Evolutionary conservation across 1,140 invertebrate species (phyloP), one percentile per base, ranked within the genome.

Genomic region (Mactra quadrangularis): DNA sequence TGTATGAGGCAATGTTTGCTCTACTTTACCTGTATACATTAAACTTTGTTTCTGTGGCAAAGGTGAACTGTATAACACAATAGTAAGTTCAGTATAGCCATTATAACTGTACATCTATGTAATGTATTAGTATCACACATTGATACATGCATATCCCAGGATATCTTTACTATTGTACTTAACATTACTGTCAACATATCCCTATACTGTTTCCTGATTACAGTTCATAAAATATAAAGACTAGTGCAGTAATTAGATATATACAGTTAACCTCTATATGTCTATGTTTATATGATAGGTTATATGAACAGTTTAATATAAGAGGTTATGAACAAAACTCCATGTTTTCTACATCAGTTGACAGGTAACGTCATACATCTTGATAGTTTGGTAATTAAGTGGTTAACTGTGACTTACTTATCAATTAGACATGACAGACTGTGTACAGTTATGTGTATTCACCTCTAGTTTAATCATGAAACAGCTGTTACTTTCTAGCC

Each of bases 371-470:
- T 68, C 64, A 68, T 47, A n/a, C 41, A 27, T 50, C 45, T 0
- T 11, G n/a, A 9, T 78, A 1, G 27, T n/a, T n/a, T n/a, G n/a
- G n/a, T 57, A 57, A 64, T 35, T 68, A 57, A 57, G 50, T 59
- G 22, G 55, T 71, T 53, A 60, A 31, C 25, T 33, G 25, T 11
- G 27, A 29, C 70, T 19, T 47, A 38, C 50, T 72, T 72, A 55
- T n/a, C 33, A 22, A n/a, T n/a, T 57, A 47, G 19, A 52, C 52
- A 72, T 72, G 70, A 55, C 50, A 72, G 50, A n/a, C 50, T 13
- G 45, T 29, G 35, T 57, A 72, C 33, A 57, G 31, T 72, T 55
- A 33, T 25, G 31, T 52, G 22, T 6, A 2, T n/a, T n/a, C 29
- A 59, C 31, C 35, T 60, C 47, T 50, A 22, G 29, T 1, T 29